Evolutionary conservation across 2,113 vertebrate genomes (phyloP).

Genomic region (Notothenia rossii): DNA sequence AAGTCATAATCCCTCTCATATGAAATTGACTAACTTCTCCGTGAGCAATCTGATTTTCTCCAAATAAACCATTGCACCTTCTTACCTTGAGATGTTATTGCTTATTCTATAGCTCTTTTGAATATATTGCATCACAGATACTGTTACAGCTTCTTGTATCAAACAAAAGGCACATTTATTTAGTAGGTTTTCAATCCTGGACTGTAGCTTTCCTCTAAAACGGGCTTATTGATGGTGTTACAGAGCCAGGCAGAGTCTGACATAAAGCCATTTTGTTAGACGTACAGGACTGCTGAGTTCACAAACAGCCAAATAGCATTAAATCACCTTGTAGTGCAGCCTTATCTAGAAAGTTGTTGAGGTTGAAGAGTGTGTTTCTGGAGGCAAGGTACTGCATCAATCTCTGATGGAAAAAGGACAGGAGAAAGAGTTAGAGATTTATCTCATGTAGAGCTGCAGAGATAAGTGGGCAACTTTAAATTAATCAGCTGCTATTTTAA

Average conservation of each 20-base stretch:
- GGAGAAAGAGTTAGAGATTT: slow-evolving; percentile 49
- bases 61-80: neutral
- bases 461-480: too few species aligned
- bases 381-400: slow-evolving; percentile 95
- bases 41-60: neutral
- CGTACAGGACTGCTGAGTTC: slow-evolving; percentile 68
- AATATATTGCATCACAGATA: slow-evolving; percentile 13
- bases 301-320: slow-evolving; percentile 65
- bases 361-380: slow-evolving; percentile 92
- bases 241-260: slow-evolving; percentile 44
- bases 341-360: slow-evolving; percentile 96
- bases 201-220: slow-evolving; percentile 35
- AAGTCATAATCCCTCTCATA: slow-evolving; percentile 9
- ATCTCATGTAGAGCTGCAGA: slow-evolving; percentile 12
- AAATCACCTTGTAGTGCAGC: slow-evolving; percentile 91
- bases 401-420: slow-evolving; percentile 80
- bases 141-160: slow-evolving; percentile 20
- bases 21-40: slow-evolving; percentile 30
- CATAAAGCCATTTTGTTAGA: slow-evolving; percentile 69
- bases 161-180: slow-evolving; percentile 38
- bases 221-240: slow-evolving; percentile 47
- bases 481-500: too few species aligned
- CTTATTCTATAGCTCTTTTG: neutral
- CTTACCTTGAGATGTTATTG: slow-evolving; percentile 26
- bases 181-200: slow-evolving; percentile 22